These are phyloP conservation scores for Podiceps cristatus DNA, from an alignment of 2,113 vertebrate genomes.

Conservation along the genomic window DNA sequence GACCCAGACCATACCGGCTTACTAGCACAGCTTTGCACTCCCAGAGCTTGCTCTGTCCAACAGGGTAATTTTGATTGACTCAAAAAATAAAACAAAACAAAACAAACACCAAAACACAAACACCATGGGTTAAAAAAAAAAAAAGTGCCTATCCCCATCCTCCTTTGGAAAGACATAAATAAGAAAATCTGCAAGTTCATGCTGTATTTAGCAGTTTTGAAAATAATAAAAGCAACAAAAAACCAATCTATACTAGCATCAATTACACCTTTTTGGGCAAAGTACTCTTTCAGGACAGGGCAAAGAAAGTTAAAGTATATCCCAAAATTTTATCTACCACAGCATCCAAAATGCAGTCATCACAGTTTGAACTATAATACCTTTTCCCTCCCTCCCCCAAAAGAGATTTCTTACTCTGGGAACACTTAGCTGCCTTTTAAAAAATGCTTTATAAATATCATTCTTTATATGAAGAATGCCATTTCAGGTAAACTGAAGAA, in stretches of 20 bases:
- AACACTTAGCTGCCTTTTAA: neutral
- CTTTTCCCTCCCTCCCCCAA: neutral
- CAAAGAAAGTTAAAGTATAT: neutral
- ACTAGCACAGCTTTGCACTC: neutral
- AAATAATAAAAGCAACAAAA: neutral
- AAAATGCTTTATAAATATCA: neutral
- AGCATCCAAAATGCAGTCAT: neutral
- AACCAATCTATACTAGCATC: neutral
- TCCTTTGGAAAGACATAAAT: neutral
- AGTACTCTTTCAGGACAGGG: neutral
- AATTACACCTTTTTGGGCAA: neutral
- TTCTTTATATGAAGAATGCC: neutral
- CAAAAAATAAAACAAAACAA: neutral
- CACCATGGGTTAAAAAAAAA: too few species aligned
- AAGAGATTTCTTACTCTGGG: neutral
- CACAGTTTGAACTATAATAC: neutral
- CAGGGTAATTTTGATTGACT: neutral
- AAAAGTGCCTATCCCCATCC: fast-evolving
- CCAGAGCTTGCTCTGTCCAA: neutral
- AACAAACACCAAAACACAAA: too few species aligned
- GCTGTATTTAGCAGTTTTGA: neutral
- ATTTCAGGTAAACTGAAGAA: neutral
- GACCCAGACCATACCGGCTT: neutral
- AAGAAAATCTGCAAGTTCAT: neutral
- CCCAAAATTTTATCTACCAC: neutral